Percentiles rank a stretch among this genome's conserved stretches.
These are phyloP conservation scores for Hyla sarda DNA, from an alignment of 2,113 vertebrate species.

Conservation along the genomic window DNA sequence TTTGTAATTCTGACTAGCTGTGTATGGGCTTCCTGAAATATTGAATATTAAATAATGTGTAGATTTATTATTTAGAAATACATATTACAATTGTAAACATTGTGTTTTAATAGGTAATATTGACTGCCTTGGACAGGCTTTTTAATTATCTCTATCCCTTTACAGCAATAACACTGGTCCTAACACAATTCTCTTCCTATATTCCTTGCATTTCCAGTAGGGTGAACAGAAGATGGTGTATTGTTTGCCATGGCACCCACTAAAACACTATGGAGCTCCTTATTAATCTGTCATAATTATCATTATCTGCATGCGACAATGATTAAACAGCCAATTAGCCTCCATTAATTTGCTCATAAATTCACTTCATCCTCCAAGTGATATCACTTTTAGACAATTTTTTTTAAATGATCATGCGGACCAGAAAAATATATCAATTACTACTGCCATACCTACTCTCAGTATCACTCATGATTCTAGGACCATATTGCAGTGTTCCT, in stretches of 20 bases:
- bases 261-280: neutral
- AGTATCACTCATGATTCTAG: neutral
- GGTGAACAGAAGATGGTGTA: constrained; percentile 32
- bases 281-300: constrained; percentile 44
- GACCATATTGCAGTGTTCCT: neutral
- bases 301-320: constrained; percentile 25
- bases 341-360: constrained; percentile 48
- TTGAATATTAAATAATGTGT: too few relatives aligned
- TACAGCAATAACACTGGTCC: constrained; percentile 28
- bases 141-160: constrained; percentile 25
- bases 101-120: constrained; percentile 3
- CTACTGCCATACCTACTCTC: neutral
- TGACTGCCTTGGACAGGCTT: neutral
- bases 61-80: neutral
- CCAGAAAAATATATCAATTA: constrained; percentile 35
- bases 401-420: constrained; percentile 17
- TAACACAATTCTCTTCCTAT: constrained; percentile 29
- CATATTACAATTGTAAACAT: neutral
- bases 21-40: too few relatives aligned
- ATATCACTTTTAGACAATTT: constrained; percentile 6
- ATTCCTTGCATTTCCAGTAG: constrained; percentile 28
- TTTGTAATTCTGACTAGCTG: neutral
- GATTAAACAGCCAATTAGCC: constrained; percentile 48
- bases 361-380: constrained; percentile 11
- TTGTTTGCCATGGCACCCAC: neutral